These are phyloP conservation scores for Apostichopus leukothele DNA, from an alignment of 53 echinoderm and acorn worm species.

Conservation along the genomic window DNA sequence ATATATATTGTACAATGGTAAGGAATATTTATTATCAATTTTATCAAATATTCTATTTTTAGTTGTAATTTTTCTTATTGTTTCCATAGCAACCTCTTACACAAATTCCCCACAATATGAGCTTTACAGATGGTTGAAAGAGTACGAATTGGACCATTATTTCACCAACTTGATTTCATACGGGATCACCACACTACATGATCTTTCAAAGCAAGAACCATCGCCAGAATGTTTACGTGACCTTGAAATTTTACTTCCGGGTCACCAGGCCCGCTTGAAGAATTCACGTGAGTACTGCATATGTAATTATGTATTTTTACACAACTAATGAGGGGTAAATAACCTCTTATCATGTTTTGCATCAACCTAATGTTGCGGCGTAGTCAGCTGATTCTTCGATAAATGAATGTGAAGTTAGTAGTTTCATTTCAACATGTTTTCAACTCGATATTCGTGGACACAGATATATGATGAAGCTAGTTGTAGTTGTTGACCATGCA, in stretches of 20 bases:
- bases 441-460: too few relatives aligned
- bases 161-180: conserved; percentile 83
- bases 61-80: not conserved
- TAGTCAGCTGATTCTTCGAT: too few relatives aligned
- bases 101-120: conserved; percentile 78
- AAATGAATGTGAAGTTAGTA: too few relatives aligned
- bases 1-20: too few relatives aligned
- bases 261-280: conserved; percentile 81
- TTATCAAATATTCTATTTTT: not conserved
- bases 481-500: too few relatives aligned
- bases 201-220: conserved; percentile 73
- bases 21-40: not conserved
- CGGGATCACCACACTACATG: conserved; percentile 65
- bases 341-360: too few relatives aligned
- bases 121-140: conserved; percentile 84
- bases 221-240: conserved; percentile 81
- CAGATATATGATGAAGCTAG: too few relatives aligned
- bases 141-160: conserved; percentile 87
- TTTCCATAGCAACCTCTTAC: conserved; percentile 63
- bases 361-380: too few relatives aligned
- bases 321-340: too few relatives aligned
- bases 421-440: too few relatives aligned
- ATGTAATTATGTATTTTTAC: not conserved
- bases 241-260: conserved; percentile 82
- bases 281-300: conserved; percentile 72